phyloP scores from a whole-genome alignment of 2,113 vertebrate genomes.

The Ictalurus furcatus region DNA sequence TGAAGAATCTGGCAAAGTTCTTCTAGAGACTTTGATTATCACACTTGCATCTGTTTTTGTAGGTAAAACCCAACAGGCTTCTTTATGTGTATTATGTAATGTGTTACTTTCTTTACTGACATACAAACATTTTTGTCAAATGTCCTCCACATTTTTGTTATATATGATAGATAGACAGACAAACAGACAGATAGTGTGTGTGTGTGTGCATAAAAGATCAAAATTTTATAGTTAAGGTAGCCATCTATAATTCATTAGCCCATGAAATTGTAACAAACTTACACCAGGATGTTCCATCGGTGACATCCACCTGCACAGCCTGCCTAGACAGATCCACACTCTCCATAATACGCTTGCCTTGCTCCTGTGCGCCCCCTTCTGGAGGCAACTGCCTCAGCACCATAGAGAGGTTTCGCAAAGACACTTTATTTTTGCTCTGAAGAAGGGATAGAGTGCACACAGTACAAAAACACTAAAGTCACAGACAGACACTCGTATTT shows the following conservation, averaged over 20 bases:
- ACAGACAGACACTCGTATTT: not conserved
- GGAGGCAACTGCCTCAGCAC: conserved; percentile 82
- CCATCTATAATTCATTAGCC: not conserved
- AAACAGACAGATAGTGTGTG: too few species aligned
- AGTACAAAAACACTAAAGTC: not conserved
- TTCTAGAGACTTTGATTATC: not conserved
- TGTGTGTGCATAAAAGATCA: not conserved
- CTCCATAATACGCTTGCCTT: conserved; percentile 77
- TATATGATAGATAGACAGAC: too few species aligned
- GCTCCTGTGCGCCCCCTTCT: conserved; percentile 59
- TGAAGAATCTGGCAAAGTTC: not conserved
- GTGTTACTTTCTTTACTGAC: not conserved
- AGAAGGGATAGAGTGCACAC: not conserved
- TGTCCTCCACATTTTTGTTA: not conserved
- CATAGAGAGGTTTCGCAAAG: conserved; percentile 88
- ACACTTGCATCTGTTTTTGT: not conserved
- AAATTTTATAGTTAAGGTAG: not conserved
- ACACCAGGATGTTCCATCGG: conserved; percentile 91
- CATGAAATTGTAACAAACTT: conserved; percentile 64
- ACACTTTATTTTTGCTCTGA: conserved; percentile 88
- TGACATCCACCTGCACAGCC: conserved; percentile 84
- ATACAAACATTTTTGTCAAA: not conserved
- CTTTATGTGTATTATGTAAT: not conserved
- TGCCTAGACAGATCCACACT: conserved; percentile 83
- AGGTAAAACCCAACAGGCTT: not conserved